phyloP scores from a whole-genome alignment of 2,888 invertebrate species.

The Sphecodes monilicornis region DNA sequence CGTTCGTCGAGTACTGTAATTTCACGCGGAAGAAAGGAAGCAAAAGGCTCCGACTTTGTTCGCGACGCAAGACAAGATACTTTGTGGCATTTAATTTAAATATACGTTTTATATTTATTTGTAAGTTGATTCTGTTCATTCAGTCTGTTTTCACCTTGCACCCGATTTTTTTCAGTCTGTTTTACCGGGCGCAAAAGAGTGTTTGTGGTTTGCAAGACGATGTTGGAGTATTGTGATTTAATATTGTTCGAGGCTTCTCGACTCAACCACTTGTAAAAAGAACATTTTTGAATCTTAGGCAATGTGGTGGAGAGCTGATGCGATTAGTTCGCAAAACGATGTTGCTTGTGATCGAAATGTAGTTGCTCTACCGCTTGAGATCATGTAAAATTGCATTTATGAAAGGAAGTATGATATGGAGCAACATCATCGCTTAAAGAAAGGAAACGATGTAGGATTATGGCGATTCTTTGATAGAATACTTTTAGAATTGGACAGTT shows the following conservation, averaged over 20 bases:
- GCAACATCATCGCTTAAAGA: no score
- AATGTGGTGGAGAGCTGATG: background rate
- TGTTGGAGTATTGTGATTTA: background rate
- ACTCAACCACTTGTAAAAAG: background rate
- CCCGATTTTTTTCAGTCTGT: conserved; percentile 22
- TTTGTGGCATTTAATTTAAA: conserved; percentile 80
- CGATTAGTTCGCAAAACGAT: background rate
- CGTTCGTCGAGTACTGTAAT: conserved; percentile 44
- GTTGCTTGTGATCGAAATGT: background rate
- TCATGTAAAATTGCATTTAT: background rate
- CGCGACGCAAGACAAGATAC: conserved; percentile 61
- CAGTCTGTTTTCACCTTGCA: conserved; percentile 55
- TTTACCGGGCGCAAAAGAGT: background rate
- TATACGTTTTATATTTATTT: conserved; percentile 81
- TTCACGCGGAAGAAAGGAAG: conserved; percentile 49
- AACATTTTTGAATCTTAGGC: background rate
- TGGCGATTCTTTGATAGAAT: no score
- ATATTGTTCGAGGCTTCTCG: background rate
- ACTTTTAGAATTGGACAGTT: no score
- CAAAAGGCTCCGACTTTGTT: conserved; percentile 40
- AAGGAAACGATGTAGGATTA: no score
- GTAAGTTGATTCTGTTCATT: conserved; percentile 70
- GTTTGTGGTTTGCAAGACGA: background rate
- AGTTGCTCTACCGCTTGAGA: background rate
- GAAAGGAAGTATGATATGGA: background rate